A percentile compares a stretch with the other conserved stretches of the same genome.
These are phyloP conservation scores for Cervus canadensis DNA, from an alignment of 2,113 vertebrate genomes.

Conservation along the genomic window DNA sequence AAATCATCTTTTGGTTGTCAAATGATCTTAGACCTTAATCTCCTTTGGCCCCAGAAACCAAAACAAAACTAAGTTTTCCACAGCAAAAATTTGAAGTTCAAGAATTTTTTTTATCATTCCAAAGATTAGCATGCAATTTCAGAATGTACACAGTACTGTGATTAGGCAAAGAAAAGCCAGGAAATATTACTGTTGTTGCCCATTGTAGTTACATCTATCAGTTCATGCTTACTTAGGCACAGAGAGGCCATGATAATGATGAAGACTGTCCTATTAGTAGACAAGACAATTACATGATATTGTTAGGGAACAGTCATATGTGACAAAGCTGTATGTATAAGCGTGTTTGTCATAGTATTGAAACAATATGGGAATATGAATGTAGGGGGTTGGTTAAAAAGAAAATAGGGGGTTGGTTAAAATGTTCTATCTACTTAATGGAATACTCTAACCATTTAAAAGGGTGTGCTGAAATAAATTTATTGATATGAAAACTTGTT, in stretches of 20 bases:
- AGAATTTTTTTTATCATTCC: not conserved
- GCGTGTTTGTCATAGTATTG: not conserved
- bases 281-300: not conserved
- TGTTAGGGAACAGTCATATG: not conserved
- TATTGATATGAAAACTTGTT: slow-evolving; percentile 6
- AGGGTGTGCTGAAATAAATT: not conserved
- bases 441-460: slow-evolving; percentile 9
- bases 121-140: slow-evolving; percentile 14
- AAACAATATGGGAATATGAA: not conserved
- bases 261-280: not conserved
- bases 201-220: not conserved
- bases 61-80: not conserved
- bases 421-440: not conserved
- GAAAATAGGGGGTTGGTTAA: not conserved
- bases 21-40: not conserved
- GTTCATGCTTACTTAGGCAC: not conserved
- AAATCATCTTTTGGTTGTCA: not conserved
- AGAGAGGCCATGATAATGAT: not conserved
- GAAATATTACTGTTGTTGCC: not conserved
- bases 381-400: not conserved
- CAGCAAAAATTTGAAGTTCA: not conserved
- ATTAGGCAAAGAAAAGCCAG: not conserved
- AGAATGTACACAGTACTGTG: not conserved
- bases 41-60: not conserved
- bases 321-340: not conserved